A percentile compares a stretch with the other conserved stretches of the same genome.
phyloP scores from a whole-genome alignment of 2,113 vertebrate genomes.

The Cichladusa arquata region DNA sequence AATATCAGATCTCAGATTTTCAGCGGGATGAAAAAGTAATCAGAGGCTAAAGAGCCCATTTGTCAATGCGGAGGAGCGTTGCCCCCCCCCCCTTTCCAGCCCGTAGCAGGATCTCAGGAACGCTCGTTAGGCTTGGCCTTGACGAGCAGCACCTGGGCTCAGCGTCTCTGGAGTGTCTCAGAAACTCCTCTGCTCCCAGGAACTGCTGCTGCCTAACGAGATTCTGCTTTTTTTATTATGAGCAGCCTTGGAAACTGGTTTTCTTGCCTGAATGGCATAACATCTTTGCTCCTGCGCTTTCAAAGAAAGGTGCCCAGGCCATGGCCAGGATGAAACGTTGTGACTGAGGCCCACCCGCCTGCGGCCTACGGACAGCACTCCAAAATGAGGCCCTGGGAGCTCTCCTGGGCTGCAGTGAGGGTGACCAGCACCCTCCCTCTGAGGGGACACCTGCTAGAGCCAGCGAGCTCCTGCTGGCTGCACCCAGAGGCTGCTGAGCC shows the following conservation, averaged over 20 bases:
- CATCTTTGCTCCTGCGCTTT: too few species aligned
- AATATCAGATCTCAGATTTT: background rate
- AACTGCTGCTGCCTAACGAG: background rate
- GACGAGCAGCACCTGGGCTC: background rate
- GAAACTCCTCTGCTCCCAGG: background rate
- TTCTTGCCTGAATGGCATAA: too few species aligned
- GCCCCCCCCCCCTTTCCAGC: accelerated
- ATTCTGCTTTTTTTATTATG: background rate
- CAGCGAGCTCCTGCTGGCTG: background rate
- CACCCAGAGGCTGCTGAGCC: accelerated
- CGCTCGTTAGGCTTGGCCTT: accelerated
- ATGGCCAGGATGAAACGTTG: accelerated
- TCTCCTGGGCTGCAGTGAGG: background rate
- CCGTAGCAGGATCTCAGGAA: accelerated
- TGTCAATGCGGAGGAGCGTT: background rate
- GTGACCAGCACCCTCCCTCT: background rate
- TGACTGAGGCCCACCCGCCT: accelerated
- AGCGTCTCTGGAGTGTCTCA: accelerated
- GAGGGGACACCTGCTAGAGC: background rate
- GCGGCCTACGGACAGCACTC: accelerated
- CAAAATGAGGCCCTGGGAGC: background rate
- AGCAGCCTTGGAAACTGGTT: too few species aligned
- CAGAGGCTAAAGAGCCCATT: background rate
- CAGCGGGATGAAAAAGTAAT: background rate
- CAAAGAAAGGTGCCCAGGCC: background rate